Conservation (phyloP, 2,888 invertebrate genomes). For the Tipula confusa region DNA sequence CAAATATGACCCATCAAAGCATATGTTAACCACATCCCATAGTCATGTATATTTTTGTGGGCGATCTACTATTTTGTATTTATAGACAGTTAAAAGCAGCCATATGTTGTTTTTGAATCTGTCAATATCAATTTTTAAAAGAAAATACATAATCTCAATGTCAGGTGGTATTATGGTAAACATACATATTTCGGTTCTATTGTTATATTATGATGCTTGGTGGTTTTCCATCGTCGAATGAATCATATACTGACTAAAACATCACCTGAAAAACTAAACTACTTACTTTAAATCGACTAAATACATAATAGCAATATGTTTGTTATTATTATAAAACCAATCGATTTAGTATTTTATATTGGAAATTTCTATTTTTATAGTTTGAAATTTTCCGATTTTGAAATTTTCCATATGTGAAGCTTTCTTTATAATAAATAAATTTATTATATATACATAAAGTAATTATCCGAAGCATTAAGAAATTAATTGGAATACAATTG, state of each 20-base stretch:
- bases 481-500: neutral
- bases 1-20: neutral
- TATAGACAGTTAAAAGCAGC: neutral
- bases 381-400: neutral
- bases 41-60: neutral
- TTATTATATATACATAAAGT: neutral
- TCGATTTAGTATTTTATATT: neutral
- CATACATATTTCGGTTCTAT: neutral
- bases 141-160: neutral
- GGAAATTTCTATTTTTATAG: neutral
- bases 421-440: too few species aligned
- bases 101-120: conserved; percentile 16
- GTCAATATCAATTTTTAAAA: neutral
- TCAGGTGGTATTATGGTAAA: neutral
- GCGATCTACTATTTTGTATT: neutral
- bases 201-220: neutral
- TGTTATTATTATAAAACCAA: neutral
- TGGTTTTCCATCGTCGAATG: neutral
- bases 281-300: neutral
- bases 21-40: neutral
- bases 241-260: neutral
- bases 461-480: neutral
- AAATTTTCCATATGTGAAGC: neutral
- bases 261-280: neutral
- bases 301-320: neutral